These are phyloP conservation scores for Lamellibrachia satsuma DNA, from an alignment of 2,888 invertebrate species.

Conservation along the genomic window DNA sequence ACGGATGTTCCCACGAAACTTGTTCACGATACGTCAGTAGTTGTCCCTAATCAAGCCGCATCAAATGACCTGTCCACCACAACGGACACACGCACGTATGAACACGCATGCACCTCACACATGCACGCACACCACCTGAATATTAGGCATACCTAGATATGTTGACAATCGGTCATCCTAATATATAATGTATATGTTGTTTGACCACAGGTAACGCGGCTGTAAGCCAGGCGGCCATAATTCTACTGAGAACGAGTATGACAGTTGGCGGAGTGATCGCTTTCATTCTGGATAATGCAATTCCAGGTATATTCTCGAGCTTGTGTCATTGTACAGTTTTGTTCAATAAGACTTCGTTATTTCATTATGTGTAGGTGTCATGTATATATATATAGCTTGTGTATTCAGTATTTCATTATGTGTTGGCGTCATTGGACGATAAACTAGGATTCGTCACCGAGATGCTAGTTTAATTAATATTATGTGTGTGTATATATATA, in stretches of 20 bases:
- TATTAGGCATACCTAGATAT: neutral
- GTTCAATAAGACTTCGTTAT: neutral
- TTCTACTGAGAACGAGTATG: constrained; percentile 60
- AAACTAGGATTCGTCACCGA: no score
- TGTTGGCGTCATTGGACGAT: no score
- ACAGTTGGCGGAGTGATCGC: constrained; percentile 66
- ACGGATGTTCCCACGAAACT: no score
- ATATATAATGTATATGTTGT: neutral
- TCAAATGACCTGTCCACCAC: no score
- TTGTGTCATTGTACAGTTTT: neutral
- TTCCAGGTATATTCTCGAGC: constrained; percentile 50
- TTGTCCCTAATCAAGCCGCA: no score
- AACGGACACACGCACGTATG: neutral
- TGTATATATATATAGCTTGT: no score
- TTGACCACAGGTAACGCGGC: constrained; percentile 32
- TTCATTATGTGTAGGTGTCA: neutral
- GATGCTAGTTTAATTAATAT: no score
- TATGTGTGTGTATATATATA: no score
- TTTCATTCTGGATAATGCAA: constrained; percentile 66
- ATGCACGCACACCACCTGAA: neutral
- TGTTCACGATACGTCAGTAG: no score
- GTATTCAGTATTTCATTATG: no score
- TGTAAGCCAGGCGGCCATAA: constrained; percentile 42
- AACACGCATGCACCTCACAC: neutral
- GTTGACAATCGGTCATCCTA: neutral